Conservation (phyloP, 2,888 invertebrate genomes). For the Lasioglossum villosulum region DNA sequence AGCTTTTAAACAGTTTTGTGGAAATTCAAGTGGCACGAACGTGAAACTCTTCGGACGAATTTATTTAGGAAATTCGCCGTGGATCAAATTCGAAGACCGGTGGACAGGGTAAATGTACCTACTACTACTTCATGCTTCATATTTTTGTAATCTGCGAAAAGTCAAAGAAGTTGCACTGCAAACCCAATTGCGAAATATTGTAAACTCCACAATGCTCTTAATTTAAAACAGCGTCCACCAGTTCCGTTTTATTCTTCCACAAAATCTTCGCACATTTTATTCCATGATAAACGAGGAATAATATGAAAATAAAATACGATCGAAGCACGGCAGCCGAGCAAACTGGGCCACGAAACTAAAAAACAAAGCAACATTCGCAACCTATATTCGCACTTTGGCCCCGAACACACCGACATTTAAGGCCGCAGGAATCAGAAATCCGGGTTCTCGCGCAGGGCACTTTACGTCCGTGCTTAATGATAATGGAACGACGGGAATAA, state of each 20-base stretch:
- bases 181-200: no score
- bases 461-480: slow-evolving; percentile 69
- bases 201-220: no score
- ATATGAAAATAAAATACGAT: no score
- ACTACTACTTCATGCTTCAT: no score
- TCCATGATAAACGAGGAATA: no score
- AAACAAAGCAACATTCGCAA: neutral
- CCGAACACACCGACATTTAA: neutral
- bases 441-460: slow-evolving; percentile 24
- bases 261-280: no score
- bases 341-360: neutral
- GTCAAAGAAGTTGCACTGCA: no score
- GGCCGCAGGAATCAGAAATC: neutral
- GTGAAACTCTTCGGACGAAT: neutral
- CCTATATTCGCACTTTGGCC: neutral
- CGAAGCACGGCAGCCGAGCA: neutral
- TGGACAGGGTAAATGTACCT: no score
- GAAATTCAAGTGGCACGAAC: neutral
- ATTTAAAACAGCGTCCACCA: no score
- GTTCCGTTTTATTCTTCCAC: no score
- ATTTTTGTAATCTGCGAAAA: no score
- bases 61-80: neutral
- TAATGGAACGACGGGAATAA: slow-evolving; percentile 74
- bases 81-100: neutral
- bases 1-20: neutral